Base-by-base conservation (phyloP, 2,113 vertebrate species). In the Nothobranchius kuhntae region DNA sequence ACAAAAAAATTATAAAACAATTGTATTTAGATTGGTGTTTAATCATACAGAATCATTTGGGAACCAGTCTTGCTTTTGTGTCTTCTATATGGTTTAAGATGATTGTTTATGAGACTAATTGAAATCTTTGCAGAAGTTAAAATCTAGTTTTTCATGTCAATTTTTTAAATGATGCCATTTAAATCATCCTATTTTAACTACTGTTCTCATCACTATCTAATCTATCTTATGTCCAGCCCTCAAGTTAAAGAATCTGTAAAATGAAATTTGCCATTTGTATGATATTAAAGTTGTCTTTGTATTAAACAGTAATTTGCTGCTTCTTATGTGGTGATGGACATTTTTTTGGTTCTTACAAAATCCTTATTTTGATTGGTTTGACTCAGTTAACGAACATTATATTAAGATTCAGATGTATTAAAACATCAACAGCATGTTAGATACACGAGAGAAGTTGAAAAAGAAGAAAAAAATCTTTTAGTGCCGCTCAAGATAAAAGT, bases 301-400 rank as follows among this genome's bases (percentile, higher is more conserved):
- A 65, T 71, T 54, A 40, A 1, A 40, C 6, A 7, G 3, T 40
- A 40, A 40, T 15, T 36, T 54, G 13, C 2, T 2, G 56, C 10
- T 40, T 40, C 60, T 8, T 58, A 7, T 61, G 8, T 68, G n/a
- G 26, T 71, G 60, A 72, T 71, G 8, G 81, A 85, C 84, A 84
- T 74, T 86, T 56, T 1, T 80, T 7, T 71, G 42, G 68, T 74
- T 81, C 60, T 14, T 60, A 61, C 13, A 63, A 65, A 40, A 40
- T 40, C 38, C 6, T 40, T 40, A 7, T 7, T 40, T 40, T 1
- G 7, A 40, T 4, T 40, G 38, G 1, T 40, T 40, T 6, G 38
- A 40, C 6, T 40, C 38, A 40, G 6, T 40, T 40, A 7, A 9
- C 38, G 6, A 40, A 7, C 7, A 8, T 40, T 40, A 7, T 9